Evolutionary conservation across 2,888 invertebrate genomes (phyloP), one percentile per base, ranked within the genome.

Genomic region (Agapostemon virescens): DNA sequence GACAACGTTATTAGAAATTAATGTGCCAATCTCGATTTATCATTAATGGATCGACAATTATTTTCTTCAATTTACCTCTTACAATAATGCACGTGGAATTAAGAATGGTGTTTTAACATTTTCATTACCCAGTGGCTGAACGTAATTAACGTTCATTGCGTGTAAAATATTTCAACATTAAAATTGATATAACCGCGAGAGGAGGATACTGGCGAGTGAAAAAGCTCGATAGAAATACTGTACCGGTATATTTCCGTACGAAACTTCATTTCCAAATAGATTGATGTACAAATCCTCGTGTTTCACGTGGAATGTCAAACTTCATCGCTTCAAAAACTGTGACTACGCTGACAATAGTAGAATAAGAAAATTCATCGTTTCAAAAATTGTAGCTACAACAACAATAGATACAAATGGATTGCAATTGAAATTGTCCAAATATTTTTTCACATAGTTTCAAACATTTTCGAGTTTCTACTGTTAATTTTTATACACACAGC

Each of bases 21-120:
- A 70, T 67, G 38, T 49, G 66, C 42, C 61, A 68, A 73, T 73
- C 74, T 79, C 42, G 42, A 13, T n/a, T 1, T 13, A 17, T 40
- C 66, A 73, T 73, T 73, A 9, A 30, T 49, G 26, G 33, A 7
- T 23, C 30, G 17, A 17, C 58, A 17, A 30, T 17, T 58, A 7
- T 58, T 58, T 58, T 30, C 30, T 7, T 6, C 6, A 58, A 58
- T 26, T 58, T 17, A 17, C 17, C 4, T 0, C 30, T 58, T 7
- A 30, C 17, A 30, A 20, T 26, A 26, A 26, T 26, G 15, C 15
- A 26, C 0, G 26, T 55, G 13, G 23, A 2, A 55, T 26, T 26
- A 7, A 26, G 26, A 26, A 55, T 26, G 13, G 13, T 15, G 26
- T 26, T 55, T 26, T 15, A 55, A 55, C 4, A 49, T 9, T 49